Evolutionary conservation across 2,113 vertebrate species (phyloP).

Genomic region (Anolis sagrei): DNA sequence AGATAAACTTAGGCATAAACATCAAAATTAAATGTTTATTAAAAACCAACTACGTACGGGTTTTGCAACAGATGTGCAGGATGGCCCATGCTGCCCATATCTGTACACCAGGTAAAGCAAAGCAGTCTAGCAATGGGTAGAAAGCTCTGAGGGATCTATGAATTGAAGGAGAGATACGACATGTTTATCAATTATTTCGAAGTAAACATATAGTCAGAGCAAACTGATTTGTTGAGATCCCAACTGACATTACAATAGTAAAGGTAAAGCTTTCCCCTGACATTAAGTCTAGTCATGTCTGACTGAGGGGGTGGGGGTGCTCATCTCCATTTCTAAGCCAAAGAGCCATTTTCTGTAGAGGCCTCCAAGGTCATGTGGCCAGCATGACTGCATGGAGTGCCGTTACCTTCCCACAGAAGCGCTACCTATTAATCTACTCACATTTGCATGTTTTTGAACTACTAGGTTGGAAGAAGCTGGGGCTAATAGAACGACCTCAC

Average conservation of each 20-base stretch:
- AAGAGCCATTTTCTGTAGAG: too few relatives aligned
- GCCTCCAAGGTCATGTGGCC: too few relatives aligned
- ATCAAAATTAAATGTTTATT: background rate
- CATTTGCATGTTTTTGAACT: too few relatives aligned
- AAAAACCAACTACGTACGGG: slow-evolving; percentile 73
- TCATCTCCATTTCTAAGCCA: too few relatives aligned
- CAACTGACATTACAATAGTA: background rate
- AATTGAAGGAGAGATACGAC: background rate
- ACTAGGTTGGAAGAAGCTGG: too few relatives aligned
- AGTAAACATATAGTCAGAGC: background rate
- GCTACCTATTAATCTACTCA: too few relatives aligned
- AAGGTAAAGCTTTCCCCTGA: too few relatives aligned
- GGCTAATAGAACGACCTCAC: too few relatives aligned
- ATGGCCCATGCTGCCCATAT: slow-evolving; percentile 90
- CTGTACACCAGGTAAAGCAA: slow-evolving; percentile 85
- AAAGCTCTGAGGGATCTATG: slow-evolving; percentile 87
- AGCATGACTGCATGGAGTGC: too few relatives aligned
- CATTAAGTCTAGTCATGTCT: too few relatives aligned
- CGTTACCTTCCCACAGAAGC: too few relatives aligned
- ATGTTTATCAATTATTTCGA: background rate
- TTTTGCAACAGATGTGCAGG: slow-evolving; percentile 89
- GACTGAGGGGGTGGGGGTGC: too few relatives aligned
- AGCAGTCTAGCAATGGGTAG: slow-evolving; percentile 85
- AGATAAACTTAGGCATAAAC: background rate
- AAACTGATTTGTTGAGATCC: background rate